Base-by-base conservation (phyloP, 2,888 invertebrate genomes). In the Sesia bembeciformis region DNA sequence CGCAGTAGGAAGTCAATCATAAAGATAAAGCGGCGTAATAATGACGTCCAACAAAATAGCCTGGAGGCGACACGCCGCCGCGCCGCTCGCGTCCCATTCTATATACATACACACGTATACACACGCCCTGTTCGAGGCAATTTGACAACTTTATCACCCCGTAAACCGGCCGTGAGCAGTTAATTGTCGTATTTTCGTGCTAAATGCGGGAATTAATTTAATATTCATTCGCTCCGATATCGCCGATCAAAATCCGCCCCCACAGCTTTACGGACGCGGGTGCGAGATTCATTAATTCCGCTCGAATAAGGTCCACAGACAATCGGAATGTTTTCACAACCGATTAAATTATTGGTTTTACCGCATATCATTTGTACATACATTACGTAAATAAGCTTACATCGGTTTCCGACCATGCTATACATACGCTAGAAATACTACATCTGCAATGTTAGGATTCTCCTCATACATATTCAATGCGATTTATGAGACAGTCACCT, bases 141-240 rank as follows among this genome's bases (percentile, higher is more conserved):
- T 74, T 65, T 65, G 63, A 67, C 70, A 70, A 70, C 70, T 78
- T 79, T 77, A 80, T 77, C 75, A 74, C 78, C 64, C 73, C 78
- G 66, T 80, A 78, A 78, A 78, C 62, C 67, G 65, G 63, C 71
- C 65, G 62, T 60, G 66, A 62, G 65, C 56, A 56, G 74, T 75
- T 78, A 79, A 81, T 79, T 77, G 72, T 67, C 70, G 71, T 72
- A 76, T 80, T 79, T 77, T 71, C 71, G 59, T 61, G 68, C 68
- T 72, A 74, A 78, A 78, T 74, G 70, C 66, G 62, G 65, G 65
- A 74, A 77, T 80, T 79, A 76, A 81, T 78, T 76, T 71, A 72
- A 75, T 77, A 77, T 81, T 77, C 73, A 78, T 78, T 68, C 67
- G 64, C 61, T 67, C 61, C 66, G 66, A 67, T 72, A 75, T 74